Base-by-base conservation (phyloP, 2,113 vertebrate genomes). In the Sinosuthora webbiana region DNA sequence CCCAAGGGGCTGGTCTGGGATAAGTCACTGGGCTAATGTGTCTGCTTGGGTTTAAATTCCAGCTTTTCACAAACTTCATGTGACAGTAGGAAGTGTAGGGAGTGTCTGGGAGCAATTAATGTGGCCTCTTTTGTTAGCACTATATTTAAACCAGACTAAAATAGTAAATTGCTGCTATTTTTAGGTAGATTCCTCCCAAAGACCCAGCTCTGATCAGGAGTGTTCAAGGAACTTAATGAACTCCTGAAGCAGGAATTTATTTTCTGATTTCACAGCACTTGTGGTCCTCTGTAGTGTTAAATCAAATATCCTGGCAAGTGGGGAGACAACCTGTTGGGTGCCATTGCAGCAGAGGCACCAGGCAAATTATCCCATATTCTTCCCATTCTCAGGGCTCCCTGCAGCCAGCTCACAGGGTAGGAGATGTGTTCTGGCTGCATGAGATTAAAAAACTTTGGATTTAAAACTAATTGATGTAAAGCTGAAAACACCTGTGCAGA, bases 151-250 rank as follows among this genome's bases (percentile, higher is more conserved):
- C 2, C 56, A 45, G 87, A 33, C 74, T 56, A 47, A 87, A 95
- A 87, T 77, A 89, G 89, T 55, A 47, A 87, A 87, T 89, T 47
- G 10, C 42, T 57, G 74, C 77, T 91, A 77, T 94, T 96, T 89
- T 94, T 83, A 82, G 16, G 10, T 23, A 37, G 70, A 41, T 70
- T 30, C 18, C 35, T 44, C 33, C 31, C 27, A 8, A 60, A 53
- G 68, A 65, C 49, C 37, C 68, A n/a, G 75, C 71, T 78, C 94
- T 74, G 41, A 33, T 57, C 33, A 53, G 73, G 89, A 92, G 28
- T 12, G 49, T 68, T 79, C 16, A 71, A 52, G 71, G 80, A 65
- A 31, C 68, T 41, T 19, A 30, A 49, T 5, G 31, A 68, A 42
- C 37, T 95, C 47, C 55, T 35, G 33, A 49, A 75, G 71, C 80